Conservation (phyloP, 2,113 vertebrate species). For the Henicopernis longicauda region DNA sequence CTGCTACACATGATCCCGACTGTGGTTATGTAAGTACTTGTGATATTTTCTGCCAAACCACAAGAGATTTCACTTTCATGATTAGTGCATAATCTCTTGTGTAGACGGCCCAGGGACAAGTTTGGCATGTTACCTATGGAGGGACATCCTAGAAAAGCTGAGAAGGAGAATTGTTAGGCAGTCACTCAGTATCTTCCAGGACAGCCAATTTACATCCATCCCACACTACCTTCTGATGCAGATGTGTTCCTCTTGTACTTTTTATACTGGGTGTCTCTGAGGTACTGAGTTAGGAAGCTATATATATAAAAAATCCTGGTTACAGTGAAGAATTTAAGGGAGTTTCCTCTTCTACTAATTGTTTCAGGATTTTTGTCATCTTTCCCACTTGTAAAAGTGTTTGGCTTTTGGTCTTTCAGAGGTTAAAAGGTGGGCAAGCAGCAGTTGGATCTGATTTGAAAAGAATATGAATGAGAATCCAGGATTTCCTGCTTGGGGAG, state of each 20-base stretch:
- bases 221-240: background rate
- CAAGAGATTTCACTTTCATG: background rate
- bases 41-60: background rate
- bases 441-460: background rate
- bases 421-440: constrained; percentile 30
- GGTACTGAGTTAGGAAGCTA: background rate
- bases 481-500: background rate
- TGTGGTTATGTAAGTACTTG: background rate
- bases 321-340: background rate
- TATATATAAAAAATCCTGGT: background rate
- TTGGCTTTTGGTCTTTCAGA: background rate
- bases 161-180: background rate
- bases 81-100: background rate
- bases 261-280: background rate
- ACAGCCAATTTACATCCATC: background rate
- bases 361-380: background rate
- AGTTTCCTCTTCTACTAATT: background rate
- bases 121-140: background rate
- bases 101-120: background rate
- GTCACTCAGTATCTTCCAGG: background rate
- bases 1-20: background rate
- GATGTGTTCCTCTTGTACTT: background rate
- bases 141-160: background rate
- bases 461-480: constrained; percentile 2
- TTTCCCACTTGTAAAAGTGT: background rate